Base-by-base conservation (phyloP, 2,113 vertebrate species). In the Perognathus longimembris region DNA sequence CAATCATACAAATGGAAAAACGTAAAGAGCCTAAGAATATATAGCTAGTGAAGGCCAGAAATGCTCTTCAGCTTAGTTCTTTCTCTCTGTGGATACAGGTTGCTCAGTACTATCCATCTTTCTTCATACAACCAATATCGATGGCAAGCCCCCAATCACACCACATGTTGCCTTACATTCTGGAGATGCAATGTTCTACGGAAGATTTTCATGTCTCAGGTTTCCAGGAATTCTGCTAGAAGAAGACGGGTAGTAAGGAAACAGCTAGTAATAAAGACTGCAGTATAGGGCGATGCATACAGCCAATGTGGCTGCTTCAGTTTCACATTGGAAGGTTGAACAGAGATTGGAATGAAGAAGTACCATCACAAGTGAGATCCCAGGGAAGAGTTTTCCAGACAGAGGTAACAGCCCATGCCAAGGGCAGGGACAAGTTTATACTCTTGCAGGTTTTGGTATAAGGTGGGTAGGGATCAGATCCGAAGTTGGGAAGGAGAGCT, bases 271-370 rank as follows among this genome's bases (percentile, higher is more conserved):
- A 30, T 12, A 32, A 81, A 45, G 42, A 0, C 22, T 7, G 10
- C 1, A 38, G 14, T 8, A 28, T 10, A 57, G 21, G 9, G 21
- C 3, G 3, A 12, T 3, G 7, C 2, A 24, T 0, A 28, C 61
- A 85, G 66, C 42, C 30, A 34, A 6, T 26, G 2, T 24, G 36
- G 14, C 20, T 3, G 0, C 34, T 70, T 24, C 0, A 0, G 6
- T 34, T 80, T 38, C 2, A 6, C 7, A 59, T 63, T 75, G 12
- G 24, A 34, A 34, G 7, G 22, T 7, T 21, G 28, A 75, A 3
- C 28, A 74, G 18, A 73, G 26, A 7, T 1, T 11, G 3, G n/a
- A 32, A 54, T 3, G 30, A 57, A 59, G 38, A 59, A 26, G 21
- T 30, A 4, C 7, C 4, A 2, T 1, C 4, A 5, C 8, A 70